Evolutionary conservation across 92 coral and sea anemone species (phyloP).

Genomic region (Zoanthus sansibaricus): DNA sequence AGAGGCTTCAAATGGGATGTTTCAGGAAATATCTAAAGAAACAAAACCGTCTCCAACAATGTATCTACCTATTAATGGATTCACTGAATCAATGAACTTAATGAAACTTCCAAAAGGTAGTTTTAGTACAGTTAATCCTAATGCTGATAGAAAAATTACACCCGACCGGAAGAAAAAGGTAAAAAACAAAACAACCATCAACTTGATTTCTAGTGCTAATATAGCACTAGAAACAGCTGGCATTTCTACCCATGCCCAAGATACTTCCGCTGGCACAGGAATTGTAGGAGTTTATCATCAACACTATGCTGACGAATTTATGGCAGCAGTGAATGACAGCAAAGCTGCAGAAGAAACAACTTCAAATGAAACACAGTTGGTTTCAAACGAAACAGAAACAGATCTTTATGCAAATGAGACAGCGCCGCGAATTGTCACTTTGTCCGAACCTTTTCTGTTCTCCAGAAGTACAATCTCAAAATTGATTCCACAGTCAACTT

Average conservation of each 20-base stretch:
- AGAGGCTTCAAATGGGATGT: not conserved
- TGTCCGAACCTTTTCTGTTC: slow-evolving; percentile 80
- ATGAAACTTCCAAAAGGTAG: not conserved
- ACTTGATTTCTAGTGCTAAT: not conserved
- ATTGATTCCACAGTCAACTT: slow-evolving; percentile 63
- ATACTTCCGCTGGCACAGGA: slow-evolving; percentile 20
- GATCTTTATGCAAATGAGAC: slow-evolving; percentile 95
- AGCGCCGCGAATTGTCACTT: slow-evolving; percentile 79
- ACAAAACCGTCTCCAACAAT: not conserved
- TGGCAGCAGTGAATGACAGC: slow-evolving; percentile 64
- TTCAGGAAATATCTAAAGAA: not conserved
- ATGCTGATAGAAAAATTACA: not conserved
- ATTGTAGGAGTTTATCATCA: slow-evolving; percentile 7
- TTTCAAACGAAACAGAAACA: slow-evolving; percentile 97
- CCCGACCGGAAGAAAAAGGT: not conserved
- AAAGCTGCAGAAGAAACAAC: slow-evolving; percentile 90
- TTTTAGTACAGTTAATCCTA: not conserved
- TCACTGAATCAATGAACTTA: not conserved
- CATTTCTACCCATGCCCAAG: slow-evolving; percentile 4
- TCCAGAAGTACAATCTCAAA: slow-evolving; percentile 60
- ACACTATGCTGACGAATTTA: slow-evolving; percentile 47
- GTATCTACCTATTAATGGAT: no score
- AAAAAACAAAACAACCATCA: not conserved
- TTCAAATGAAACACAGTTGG: slow-evolving; percentile 94
- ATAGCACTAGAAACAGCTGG: not conserved